Conservation (phyloP, 1,140 invertebrate species). For the Kradibia gibbosae region DNA sequence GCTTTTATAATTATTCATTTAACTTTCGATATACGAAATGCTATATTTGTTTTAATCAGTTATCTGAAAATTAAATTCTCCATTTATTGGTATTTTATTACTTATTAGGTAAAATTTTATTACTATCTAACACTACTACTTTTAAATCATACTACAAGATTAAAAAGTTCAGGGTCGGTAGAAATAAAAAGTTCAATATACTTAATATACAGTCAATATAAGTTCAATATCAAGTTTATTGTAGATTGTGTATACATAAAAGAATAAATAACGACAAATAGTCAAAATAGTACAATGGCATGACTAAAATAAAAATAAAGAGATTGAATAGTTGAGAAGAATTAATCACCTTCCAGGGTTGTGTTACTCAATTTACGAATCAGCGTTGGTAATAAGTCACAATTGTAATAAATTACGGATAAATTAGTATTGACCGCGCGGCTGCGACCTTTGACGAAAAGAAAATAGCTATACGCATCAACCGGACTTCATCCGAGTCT, state of each 20-base stretch:
- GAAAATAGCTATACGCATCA: not conserved
- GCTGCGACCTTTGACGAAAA: conserved; percentile 55
- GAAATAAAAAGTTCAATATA: not conserved
- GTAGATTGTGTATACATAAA: not conserved
- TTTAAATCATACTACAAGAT: no score
- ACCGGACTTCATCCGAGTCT: not conserved
- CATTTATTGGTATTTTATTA: no score
- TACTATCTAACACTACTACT: no score
- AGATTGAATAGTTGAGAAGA: not conserved
- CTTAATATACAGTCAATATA: no score
- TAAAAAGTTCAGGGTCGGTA: not conserved
- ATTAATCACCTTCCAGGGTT: conserved; percentile 32
- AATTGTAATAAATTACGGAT: conserved; percentile 65
- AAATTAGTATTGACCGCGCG: conserved; percentile 63
- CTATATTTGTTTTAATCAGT: no score
- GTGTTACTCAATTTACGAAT: not conserved
- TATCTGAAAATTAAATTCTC: no score
- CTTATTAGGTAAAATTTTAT: no score
- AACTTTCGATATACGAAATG: no score
- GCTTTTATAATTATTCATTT: no score
- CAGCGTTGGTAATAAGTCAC: conserved; percentile 56
- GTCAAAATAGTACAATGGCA: not conserved
- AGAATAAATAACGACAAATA: not conserved
- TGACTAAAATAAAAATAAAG: not conserved
- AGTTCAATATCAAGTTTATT: no score